These are phyloP conservation scores for Phrynosoma platyrhinos DNA, from an alignment of 2,113 vertebrate species.

Conservation along the genomic window DNA sequence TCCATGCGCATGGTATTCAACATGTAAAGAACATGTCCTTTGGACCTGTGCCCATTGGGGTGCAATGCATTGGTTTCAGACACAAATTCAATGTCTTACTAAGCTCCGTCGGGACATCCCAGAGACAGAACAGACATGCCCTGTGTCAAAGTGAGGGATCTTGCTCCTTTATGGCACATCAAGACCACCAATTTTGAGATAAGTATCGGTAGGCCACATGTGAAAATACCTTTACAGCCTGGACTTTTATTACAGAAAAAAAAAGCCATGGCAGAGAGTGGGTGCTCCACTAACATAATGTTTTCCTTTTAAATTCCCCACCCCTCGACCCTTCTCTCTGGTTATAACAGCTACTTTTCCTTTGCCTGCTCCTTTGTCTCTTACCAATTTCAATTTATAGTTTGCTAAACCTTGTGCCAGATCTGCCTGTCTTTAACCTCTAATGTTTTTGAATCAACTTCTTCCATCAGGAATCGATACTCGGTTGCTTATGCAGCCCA, in stretches of 20 bases:
- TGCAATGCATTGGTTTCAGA: background rate
- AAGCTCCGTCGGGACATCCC: background rate
- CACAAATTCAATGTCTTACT: background rate
- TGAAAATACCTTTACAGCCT: background rate
- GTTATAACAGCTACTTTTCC: conserved; percentile 40
- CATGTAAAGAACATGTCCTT: no score
- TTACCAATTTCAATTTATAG: background rate
- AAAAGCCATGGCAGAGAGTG: conserved; percentile 47
- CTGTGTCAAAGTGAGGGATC: background rate
- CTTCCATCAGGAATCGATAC: conserved; percentile 88
- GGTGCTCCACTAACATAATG: conserved; percentile 59
- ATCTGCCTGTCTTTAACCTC: background rate
- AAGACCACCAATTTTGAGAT: background rate
- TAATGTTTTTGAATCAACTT: conserved; percentile 22
- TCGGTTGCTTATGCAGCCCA: conserved; percentile 97
- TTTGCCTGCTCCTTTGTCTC: background rate
- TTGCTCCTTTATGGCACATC: background rate
- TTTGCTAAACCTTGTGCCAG: background rate
- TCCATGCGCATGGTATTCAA: background rate
- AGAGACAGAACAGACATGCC: background rate
- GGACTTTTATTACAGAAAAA: background rate
- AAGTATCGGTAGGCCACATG: background rate
- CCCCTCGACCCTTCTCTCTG: background rate
- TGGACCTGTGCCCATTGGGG: background rate
- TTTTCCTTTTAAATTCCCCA: conserved; percentile 43